Conservation (phyloP, 92 coral and sea anemone genomes). For the Bergia puertoricense region DNA sequence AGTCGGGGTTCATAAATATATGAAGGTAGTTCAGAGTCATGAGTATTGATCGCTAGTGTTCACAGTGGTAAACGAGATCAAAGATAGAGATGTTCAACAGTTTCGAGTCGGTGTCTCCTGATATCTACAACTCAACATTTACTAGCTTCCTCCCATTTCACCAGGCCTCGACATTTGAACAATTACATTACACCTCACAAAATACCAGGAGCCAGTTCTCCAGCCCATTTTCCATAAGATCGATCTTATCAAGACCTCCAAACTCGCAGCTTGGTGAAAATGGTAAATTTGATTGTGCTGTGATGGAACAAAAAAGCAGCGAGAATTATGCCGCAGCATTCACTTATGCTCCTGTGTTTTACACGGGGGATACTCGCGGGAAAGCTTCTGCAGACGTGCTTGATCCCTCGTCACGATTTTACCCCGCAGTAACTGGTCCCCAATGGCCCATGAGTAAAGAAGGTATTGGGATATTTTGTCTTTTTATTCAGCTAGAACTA, state of each 20-base stretch:
- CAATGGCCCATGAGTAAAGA: slow-evolving; percentile 21
- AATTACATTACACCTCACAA: background rate
- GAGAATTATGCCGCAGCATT: background rate
- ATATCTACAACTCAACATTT: slow-evolving; percentile 13
- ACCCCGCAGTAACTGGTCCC: background rate
- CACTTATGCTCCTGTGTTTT: background rate
- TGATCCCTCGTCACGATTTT: background rate
- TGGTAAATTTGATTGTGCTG: background rate
- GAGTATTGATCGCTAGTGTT: background rate
- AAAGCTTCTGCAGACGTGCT: background rate
- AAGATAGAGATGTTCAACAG: slow-evolving; percentile 5
- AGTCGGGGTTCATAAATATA: slow-evolving; percentile 1
- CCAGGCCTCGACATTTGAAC: slow-evolving; percentile 6
- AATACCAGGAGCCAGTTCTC: slow-evolving; percentile 23
- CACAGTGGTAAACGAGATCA: background rate
- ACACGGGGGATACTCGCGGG: background rate
- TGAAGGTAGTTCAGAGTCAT: background rate
- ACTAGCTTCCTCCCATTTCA: background rate
- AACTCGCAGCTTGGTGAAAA: slow-evolving; percentile 14
- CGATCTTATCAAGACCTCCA: slow-evolving; percentile 34
- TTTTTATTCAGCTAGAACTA: background rate
- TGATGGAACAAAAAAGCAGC: slow-evolving; percentile 14
- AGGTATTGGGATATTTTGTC: background rate
- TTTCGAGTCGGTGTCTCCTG: slow-evolving; percentile 13
- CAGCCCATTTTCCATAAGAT: slow-evolving; percentile 38